Conservation (phyloP, 2,113 vertebrate species). For the Corythoichthys intestinalis region DNA sequence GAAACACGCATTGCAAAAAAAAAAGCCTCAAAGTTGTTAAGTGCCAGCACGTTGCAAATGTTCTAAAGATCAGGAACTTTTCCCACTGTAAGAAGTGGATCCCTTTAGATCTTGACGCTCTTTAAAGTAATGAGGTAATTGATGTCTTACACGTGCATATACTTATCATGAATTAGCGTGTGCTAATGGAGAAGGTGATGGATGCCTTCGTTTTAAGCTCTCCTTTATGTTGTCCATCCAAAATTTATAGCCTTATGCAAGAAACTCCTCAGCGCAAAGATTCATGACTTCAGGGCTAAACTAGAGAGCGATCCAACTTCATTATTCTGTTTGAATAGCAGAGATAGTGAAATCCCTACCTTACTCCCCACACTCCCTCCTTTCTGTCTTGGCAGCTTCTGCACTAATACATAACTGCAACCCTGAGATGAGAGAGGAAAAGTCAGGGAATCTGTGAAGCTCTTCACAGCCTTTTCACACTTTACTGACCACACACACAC, state of each 20-base stretch:
- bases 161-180: neutral
- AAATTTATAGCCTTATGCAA: conserved; percentile 45
- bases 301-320: conserved; percentile 18
- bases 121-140: neutral
- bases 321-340: conserved; percentile 52
- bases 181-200: conserved; percentile 6
- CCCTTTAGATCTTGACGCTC: neutral
- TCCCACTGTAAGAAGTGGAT: neutral
- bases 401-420: conserved; percentile 25
- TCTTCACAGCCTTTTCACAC: conserved; percentile 4
- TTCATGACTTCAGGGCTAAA: conserved; percentile 13
- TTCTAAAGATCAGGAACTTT: neutral
- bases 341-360: neutral
- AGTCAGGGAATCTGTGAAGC: conserved; percentile 18
- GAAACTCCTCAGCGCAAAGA: conserved; percentile 10
- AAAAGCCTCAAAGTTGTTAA: neutral
- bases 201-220: conserved; percentile 13
- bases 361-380: neutral
- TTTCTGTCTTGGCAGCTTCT: conserved; percentile 15
- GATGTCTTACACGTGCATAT: too few species aligned
- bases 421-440: conserved; percentile 39
- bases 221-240: conserved; percentile 23
- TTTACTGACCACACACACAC: conserved; percentile 18
- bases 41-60: neutral
- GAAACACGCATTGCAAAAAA: neutral